A percentile compares a stretch with the other conserved stretches of the same genome.
These are phyloP conservation scores for Aphaenogaster rudis DNA, from an alignment of 1,140 invertebrate species.

Conservation along the genomic window DNA sequence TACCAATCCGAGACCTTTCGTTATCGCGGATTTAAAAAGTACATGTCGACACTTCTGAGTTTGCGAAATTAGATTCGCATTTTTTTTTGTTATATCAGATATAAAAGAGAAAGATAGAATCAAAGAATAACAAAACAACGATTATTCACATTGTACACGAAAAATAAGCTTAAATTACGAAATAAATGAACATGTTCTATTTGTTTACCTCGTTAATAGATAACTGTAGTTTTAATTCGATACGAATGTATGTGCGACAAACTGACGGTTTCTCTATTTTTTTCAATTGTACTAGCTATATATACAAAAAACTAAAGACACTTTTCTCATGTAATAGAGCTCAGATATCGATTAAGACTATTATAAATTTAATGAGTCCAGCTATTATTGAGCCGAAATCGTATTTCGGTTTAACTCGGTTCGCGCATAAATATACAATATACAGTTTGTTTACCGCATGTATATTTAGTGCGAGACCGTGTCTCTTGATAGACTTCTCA, in stretches of 20 bases:
- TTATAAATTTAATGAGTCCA: no score
- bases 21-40: conserved; percentile 48
- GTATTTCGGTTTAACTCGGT: not conserved
- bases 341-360: no score
- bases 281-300: not conserved
- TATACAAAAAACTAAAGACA: not conserved
- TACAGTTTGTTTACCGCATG: no score
- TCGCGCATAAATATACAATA: not conserved
- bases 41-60: not conserved
- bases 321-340: no score
- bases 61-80: conserved; percentile 6
- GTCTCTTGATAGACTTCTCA: no score
- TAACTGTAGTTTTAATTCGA: not conserved
- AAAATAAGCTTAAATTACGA: not conserved
- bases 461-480: no score
- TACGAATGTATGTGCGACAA: not conserved
- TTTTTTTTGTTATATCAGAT: conserved; percentile 2
- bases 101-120: not conserved
- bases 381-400: not conserved
- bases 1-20: conserved; percentile 16
- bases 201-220: not conserved
- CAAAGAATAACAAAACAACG: not conserved
- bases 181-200: not conserved
- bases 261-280: not conserved
- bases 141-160: not conserved